phyloP scores from a whole-genome alignment of 2,888 invertebrate species.

The Poecilobothrus nobilitatus region DNA sequence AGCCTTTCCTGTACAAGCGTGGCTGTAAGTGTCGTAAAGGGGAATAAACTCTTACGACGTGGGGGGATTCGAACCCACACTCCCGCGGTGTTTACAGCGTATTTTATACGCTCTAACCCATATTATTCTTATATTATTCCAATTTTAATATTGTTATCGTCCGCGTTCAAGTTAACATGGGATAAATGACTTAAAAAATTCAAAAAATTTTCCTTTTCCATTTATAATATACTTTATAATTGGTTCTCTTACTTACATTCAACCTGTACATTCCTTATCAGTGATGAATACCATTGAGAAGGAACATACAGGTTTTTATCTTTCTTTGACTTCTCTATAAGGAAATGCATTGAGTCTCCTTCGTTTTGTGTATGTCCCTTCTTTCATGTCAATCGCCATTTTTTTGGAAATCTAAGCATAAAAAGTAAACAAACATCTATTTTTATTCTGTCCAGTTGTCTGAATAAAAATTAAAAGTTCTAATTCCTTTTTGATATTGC shows the following conservation, averaged over 20 bases:
- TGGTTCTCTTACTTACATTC: conserved; percentile 14
- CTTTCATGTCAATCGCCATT: conserved; percentile 19
- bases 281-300: no score
- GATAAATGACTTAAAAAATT: conserved; percentile 24
- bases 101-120: no score
- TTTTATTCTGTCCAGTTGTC: conserved; percentile 22
- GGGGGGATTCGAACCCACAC: no score
- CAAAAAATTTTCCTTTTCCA: conserved; percentile 19
- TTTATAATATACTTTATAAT: conserved; percentile 18
- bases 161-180: no score
- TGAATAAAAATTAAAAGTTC: conserved; percentile 21
- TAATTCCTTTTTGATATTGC: conserved; percentile 13
- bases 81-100: no score
- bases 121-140: no score
- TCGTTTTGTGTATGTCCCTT: conserved; percentile 24
- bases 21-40: no score
- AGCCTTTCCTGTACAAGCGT: no score
- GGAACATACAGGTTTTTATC: conserved; percentile 17
- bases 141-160: no score
- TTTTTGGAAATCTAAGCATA: conserved; percentile 16
- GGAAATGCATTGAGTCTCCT: conserved; percentile 23
- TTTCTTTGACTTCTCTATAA: conserved; percentile 23
- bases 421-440: conserved; percentile 20
- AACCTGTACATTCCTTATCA: conserved; percentile 11
- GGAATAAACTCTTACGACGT: no score